Base-by-base conservation (phyloP, 2,113 vertebrate species). In the Peucedramus taeniatus region DNA sequence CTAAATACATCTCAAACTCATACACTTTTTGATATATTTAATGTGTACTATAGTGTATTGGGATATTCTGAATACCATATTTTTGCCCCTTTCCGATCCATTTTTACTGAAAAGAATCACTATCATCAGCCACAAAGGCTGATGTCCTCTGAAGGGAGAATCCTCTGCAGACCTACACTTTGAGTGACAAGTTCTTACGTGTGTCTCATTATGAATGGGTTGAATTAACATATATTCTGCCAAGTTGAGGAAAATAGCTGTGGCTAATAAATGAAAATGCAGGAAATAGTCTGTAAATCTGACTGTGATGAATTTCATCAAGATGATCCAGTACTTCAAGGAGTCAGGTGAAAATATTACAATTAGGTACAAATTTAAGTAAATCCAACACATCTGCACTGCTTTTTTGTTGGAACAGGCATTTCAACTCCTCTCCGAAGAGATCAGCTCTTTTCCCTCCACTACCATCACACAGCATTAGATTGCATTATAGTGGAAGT, bases 171-270 rank as follows among this genome's bases (percentile, higher is more conserved):
- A 94, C 76, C 83, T 87, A 95, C 57, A 82, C 72, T 97, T 94
- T 98, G 97, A 98, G 63, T 98, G 98, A 95, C 98, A 98, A 96
- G 94, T 97, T 98, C 97, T 98, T 97, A 97, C 10, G 13, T 3
- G 7, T 91, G 97, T 94, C 91, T 94, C 91, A 97, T 97, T 96
- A 97, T 90, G 83, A 96, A 95, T 91, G 76, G 92, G 96, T 39
- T 94, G 90, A 97, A 98, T 98, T 98, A 98, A 96, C 96, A 98
- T 98, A 97, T 97, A 97, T 96, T 97, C 96, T 96, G 93, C 93
- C 92, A 91, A 88, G 91, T 77, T 96, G 90, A 97, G 94, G 92
- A 95, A 97, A 96, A 96, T 97, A 97, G 86, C 96, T 96, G 89
- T 97, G 94, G 93, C 69, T 97, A 96, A 97, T 97, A 98, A 96